Evolutionary conservation across 2,113 vertebrate genomes (phyloP).

Genomic region (Herpailurus yagouaroundi): DNA sequence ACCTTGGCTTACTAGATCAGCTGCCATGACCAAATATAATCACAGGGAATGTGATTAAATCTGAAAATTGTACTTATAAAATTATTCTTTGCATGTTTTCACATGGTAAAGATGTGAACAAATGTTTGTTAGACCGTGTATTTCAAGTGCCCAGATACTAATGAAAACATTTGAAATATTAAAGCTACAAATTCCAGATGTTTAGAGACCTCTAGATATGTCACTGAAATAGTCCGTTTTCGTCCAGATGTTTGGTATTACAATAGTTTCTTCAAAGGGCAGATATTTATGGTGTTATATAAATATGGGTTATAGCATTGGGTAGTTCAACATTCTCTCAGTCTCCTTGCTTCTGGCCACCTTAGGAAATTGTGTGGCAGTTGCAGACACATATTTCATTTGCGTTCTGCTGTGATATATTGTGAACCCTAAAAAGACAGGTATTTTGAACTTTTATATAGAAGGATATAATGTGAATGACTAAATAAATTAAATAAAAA

Average conservation of each 20-base stretch:
- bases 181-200: constrained; percentile 58
- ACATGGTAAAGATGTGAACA: constrained; percentile 42
- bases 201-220: constrained; percentile 48
- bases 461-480: not conserved
- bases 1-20: not conserved
- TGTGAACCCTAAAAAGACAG: not conserved
- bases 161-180: constrained; percentile 66
- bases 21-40: not conserved
- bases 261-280: constrained; percentile 37
- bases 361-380: not conserved
- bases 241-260: constrained; percentile 57
- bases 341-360: not conserved
- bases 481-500: not conserved
- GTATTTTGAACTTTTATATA: not conserved
- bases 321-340: not conserved
- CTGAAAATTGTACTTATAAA: constrained; percentile 23
- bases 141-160: constrained; percentile 44
- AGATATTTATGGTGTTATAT: constrained; percentile 26
- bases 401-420: not conserved
- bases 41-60: not conserved
- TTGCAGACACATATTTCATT: not conserved
- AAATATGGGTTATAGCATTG: constrained; percentile 22
- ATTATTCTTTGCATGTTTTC: constrained; percentile 35
- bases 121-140: constrained; percentile 44
- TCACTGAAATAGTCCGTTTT: constrained; percentile 41